Base-by-base conservation (phyloP, 2,888 invertebrate genomes). In the Phytoseiulus persimilis region DNA sequence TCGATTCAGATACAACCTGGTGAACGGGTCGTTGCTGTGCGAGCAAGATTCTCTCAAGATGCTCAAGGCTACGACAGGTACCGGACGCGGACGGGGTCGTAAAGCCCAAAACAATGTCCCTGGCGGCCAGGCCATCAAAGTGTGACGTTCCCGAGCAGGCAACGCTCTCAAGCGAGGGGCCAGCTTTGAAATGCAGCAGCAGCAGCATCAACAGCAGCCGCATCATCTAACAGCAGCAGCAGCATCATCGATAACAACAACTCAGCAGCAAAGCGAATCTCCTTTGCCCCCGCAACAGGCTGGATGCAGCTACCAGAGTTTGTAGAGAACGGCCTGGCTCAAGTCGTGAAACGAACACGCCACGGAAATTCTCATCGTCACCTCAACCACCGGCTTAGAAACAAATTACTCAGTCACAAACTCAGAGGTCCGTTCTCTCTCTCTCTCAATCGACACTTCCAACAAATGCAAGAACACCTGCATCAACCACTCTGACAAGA, bases 41-140 rank as follows among this genome's bases (percentile, higher is more conserved):
- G 98, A 98, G 94, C 96, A 97, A 93, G 97, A 98, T 94, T 97
- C 96, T 95, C 96, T 97, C 94, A 97, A 97, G 94, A 94, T 97
- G 93, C 95, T 96, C 93, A 96, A 96, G 90, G 90, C 91, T 32
- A 90, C 90, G 32, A 90, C 90, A 39, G 89, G 89, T 45, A 89
- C 90, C 18, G 90, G 87, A 39, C 87, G 87, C 32, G 87, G 87
- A 28, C 87, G 87, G 87, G 87, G 87, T 31, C 87, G 89, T 33
- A 90, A 90, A 83, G 90, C 89, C 87, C 83, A 89, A 33, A 87
- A 89, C 90, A 90, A 89, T 87, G 91, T 95, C 94, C 92, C 95
- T 95, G 91, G 93, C 94, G 92, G 92, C 94, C 87, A 87, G 45
- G 87, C 87, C 87, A 87, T 87, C 33, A 87, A 87, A 45, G 87